Evolutionary conservation across 2,797 vertebrate genomes (phyloP), one percentile per base, ranked within the genome.

Genomic region (Micromesistius poutassou): DNA sequence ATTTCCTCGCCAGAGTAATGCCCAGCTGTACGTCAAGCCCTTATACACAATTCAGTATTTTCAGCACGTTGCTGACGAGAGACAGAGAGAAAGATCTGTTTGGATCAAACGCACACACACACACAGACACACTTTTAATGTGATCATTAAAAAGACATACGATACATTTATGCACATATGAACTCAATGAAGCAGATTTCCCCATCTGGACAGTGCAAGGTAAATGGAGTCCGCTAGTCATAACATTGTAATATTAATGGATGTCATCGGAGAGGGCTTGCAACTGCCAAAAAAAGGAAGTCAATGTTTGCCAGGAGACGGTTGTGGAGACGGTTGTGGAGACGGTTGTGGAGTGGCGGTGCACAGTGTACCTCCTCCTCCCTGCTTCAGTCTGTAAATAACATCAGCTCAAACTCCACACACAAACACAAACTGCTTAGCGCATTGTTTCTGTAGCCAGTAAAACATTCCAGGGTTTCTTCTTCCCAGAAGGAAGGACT

Each of bases 401-500:
- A 25, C 30, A 30, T 77, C 10, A 75, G 46, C 79, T 33, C 75
- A 55, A 76, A 80, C 35, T 78, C 70, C 75, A 75, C 28, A 14
- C 6, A 71, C 19, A 72, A 35, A 12, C 80, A 74, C 6, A 46
- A 46, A 25, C 42, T 73, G 28, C 46, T 76, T 30, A 55, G 73
- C 10, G 22, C 38, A 46, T 68, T 78, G 70, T 73, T 46, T 76
- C 4, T 78, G 19, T 66, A 14, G 74, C 77, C 55, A 76, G 30
- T 25, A 5, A 78, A 78, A 72, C 28, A 25, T 72, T 77, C 19
- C 68, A 79, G 46, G 62, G 1, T 82, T 0, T 12, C 40, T 80
- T 14, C 2, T 38, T 55, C 70, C 30, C 71, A 35, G 66, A 22
- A 87, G 22, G 74, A 87, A 81, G 79, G 40, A 68, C 46, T 50